phyloP scores from a whole-genome alignment of 2,797 vertebrate species.

The Meda fulgida region DNA sequence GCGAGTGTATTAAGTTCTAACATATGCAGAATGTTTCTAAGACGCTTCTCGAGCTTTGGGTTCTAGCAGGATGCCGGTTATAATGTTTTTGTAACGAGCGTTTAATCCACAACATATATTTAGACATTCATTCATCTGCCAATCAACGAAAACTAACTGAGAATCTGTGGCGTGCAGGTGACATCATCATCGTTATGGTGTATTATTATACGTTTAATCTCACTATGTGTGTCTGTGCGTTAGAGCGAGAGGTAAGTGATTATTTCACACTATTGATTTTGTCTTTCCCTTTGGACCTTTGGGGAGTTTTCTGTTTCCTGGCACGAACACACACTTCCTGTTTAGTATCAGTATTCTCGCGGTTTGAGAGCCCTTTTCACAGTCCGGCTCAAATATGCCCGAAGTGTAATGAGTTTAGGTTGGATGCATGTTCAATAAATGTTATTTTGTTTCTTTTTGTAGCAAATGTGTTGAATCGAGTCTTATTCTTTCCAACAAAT shows the following conservation, averaged over 20 bases:
- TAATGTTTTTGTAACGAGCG: slow-evolving; percentile 20
- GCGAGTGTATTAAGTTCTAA: slow-evolving; percentile 20
- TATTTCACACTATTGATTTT: slow-evolving; percentile 8
- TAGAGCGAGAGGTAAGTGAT: slow-evolving; percentile 10
- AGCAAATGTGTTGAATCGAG: background rate
- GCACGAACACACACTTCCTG: slow-evolving; percentile 26
- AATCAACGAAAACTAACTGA: slow-evolving; percentile 10
- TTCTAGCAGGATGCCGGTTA: slow-evolving; percentile 2
- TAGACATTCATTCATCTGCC: slow-evolving; percentile 40
- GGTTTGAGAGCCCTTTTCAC: background rate
- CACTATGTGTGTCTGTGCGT: background rate
- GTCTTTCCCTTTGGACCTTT: background rate
- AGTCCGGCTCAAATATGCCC: slow-evolving; percentile 8
- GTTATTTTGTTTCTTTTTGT: slow-evolving; percentile 48
- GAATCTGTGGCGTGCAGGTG: background rate
- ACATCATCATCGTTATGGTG: slow-evolving; percentile 22
- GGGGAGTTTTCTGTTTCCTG: slow-evolving; percentile 28
- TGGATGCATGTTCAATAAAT: slow-evolving; percentile 59
- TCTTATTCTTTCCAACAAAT: background rate
- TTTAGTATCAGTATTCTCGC: slow-evolving; percentile 32
- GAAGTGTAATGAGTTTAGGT: slow-evolving; percentile 22
- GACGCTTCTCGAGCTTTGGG: background rate
- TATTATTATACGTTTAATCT: slow-evolving; percentile 3
- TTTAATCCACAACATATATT: slow-evolving; percentile 21
- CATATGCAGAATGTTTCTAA: slow-evolving; percentile 8